Percentiles rank a stretch among this genome's conserved stretches.
phyloP scores from a whole-genome alignment of 2,797 vertebrate species.

The Arnoldichthys spilopterus region DNA sequence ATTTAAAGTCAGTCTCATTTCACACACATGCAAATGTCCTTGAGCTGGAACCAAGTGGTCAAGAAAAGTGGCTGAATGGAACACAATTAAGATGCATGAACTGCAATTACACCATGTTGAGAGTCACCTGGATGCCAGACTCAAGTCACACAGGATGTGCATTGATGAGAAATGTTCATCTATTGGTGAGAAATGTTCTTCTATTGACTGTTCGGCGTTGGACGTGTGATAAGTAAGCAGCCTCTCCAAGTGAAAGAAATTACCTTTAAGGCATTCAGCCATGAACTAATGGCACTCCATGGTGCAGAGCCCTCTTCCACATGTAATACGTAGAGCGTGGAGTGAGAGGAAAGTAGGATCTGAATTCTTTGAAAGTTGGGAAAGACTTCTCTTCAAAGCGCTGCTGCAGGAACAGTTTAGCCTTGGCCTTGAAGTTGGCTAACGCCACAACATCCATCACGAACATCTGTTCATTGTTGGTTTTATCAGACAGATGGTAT shows the following conservation, averaged over 20 bases:
- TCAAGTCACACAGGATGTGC: slow-evolving; percentile 15
- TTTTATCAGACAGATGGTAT: slow-evolving; percentile 61
- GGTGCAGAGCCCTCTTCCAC: slow-evolving; percentile 95
- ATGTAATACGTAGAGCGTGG: slow-evolving; percentile 97
- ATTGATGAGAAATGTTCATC: neutral
- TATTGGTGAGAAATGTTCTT: neutral
- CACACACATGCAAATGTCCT: slow-evolving; percentile 80
- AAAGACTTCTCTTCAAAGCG: slow-evolving; percentile 94
- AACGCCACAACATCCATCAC: slow-evolving; percentile 88
- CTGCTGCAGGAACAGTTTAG: slow-evolving; percentile 93
- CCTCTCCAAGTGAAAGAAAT: neutral
- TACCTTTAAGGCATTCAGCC: slow-evolving; percentile 63
- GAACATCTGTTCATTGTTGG: slow-evolving; percentile 78
- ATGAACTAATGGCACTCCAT: slow-evolving; percentile 90
- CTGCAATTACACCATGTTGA: slow-evolving; percentile 54
- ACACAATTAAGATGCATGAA: slow-evolving; percentile 65
- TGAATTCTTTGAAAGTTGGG: slow-evolving; percentile 94
- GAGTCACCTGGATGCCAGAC: slow-evolving; percentile 26
- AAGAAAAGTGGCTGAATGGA: slow-evolving; percentile 48
- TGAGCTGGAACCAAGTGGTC: slow-evolving; percentile 63
- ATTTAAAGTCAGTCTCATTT: slow-evolving; percentile 66
- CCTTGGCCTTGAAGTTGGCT: slow-evolving; percentile 94
- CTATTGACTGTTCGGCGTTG: slow-evolving; percentile 30
- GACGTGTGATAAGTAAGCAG: slow-evolving; percentile 16
- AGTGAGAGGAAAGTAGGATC: slow-evolving; percentile 89